phyloP scores from a whole-genome alignment of 1,140 invertebrate species.

The Drosophila sulfurigaster region DNA sequence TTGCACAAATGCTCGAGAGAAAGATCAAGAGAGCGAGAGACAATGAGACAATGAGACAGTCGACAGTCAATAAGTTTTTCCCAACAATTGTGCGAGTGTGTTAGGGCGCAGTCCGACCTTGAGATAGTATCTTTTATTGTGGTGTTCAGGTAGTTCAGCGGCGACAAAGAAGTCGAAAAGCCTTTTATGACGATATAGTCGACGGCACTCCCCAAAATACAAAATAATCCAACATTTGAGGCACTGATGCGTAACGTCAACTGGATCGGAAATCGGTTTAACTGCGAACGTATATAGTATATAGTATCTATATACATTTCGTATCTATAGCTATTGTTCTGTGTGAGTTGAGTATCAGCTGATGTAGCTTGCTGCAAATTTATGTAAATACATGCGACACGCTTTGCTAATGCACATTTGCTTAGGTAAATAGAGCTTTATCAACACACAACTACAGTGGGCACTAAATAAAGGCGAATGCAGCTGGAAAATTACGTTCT shows the following conservation, averaged over 20 bases:
- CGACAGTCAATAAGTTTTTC: slow-evolving; percentile 2
- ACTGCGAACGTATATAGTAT: slow-evolving; percentile 2
- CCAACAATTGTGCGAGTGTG: slow-evolving; percentile 12
- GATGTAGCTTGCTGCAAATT: slow-evolving; percentile 41
- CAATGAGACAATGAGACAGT: not conserved
- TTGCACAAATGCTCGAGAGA: slow-evolving; percentile 55
- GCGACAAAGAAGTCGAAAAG: slow-evolving; percentile 14
- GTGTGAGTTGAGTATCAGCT: slow-evolving; percentile 53
- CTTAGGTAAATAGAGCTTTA: slow-evolving; percentile 55
- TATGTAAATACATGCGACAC: slow-evolving; percentile 56
- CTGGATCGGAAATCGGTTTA: slow-evolving; percentile 72
- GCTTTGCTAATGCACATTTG: slow-evolving; percentile 40
- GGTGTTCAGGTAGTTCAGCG: slow-evolving; percentile 18
- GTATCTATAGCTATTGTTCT: slow-evolving; percentile 38
- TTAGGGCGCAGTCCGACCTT: slow-evolving; percentile 50
- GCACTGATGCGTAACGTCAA: slow-evolving; percentile 61
- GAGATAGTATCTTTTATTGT: slow-evolving; percentile 17
- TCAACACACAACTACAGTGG: slow-evolving; percentile 35
- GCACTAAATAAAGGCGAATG: not conserved
- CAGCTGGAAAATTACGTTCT: not conserved
- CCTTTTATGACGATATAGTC: slow-evolving; percentile 20
- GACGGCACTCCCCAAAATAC: slow-evolving; percentile 52
- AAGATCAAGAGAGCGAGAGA: not conserved
- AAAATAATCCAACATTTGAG: slow-evolving; percentile 32
- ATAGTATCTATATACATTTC: not conserved